Conservation (phyloP, 2,797 vertebrate species). For the Stomatorhinus walkeri region DNA sequence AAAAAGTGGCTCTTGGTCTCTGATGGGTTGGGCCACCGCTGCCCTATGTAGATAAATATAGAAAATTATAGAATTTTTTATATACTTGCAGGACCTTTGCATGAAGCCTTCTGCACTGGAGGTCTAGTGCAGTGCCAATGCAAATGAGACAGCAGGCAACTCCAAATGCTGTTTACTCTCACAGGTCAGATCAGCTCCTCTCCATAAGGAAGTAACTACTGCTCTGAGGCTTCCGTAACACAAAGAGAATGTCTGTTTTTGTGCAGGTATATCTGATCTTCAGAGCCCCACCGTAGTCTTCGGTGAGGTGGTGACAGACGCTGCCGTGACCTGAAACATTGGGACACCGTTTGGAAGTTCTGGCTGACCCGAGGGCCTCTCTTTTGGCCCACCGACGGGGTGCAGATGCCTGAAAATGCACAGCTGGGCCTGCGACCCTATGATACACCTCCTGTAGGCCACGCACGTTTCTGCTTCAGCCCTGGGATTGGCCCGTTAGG, state of each 20-base stretch:
- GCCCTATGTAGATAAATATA: no score
- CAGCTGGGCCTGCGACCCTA: not conserved
- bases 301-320: slow-evolving; percentile 15
- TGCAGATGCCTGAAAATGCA: not conserved
- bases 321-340: not conserved
- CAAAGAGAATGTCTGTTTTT: slow-evolving; percentile 28
- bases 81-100: not conserved
- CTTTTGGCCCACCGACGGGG: not conserved
- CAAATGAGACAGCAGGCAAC: not conserved
- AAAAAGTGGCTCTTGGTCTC: no score
- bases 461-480: slow-evolving; percentile 23
- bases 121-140: not conserved
- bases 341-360: not conserved
- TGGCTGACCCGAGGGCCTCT: not conserved
- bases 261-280: slow-evolving; percentile 26
- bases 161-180: not conserved
- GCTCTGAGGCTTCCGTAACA: slow-evolving; percentile 6
- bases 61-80: not conserved
- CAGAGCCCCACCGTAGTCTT: slow-evolving; percentile 29
- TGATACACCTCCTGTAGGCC: slow-evolving; percentile 15
- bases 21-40: no score
- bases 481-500: not conserved
- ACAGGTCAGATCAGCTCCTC: not conserved
- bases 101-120: not conserved
- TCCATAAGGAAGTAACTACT: not conserved